A percentile compares a stretch with the other conserved stretches of the same genome.
These are phyloP conservation scores for Metalampra italica DNA, from an alignment of 2,888 invertebrate genomes.

Conservation along the genomic window DNA sequence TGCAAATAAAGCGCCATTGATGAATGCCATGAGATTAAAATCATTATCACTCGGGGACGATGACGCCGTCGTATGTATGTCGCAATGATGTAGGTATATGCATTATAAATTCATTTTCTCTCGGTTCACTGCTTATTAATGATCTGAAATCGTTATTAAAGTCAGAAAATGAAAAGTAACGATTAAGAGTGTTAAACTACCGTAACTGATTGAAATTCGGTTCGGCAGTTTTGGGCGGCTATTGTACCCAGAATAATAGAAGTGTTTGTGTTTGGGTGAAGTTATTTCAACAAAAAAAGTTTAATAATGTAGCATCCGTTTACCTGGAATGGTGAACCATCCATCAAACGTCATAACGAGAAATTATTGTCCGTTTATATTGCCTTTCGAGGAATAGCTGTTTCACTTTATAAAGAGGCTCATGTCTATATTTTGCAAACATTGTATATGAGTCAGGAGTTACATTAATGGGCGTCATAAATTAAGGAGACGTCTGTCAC, in stretches of 20 bases:
- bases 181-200: constrained; percentile 73
- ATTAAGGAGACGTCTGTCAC: constrained; percentile 25
- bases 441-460: constrained; percentile 32
- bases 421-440: constrained; percentile 69
- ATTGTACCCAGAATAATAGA: constrained; percentile 65
- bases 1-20: background rate
- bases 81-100: too few species aligned
- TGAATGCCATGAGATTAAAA: constrained; percentile 49
- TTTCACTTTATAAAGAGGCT: constrained; percentile 42
- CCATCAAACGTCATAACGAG: constrained; percentile 70
- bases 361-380: constrained; percentile 56
- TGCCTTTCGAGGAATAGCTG: constrained; percentile 46
- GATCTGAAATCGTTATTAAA: constrained; percentile 59
- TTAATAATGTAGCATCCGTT: constrained; percentile 49
- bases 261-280: constrained; percentile 70
- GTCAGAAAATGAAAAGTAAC: constrained; percentile 62
- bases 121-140: constrained; percentile 50
- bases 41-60: constrained; percentile 48
- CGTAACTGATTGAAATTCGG: constrained; percentile 72
- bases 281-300: constrained; percentile 44
- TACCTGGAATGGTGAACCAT: constrained; percentile 63
- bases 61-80: constrained; percentile 27
- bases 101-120: constrained; percentile 48
- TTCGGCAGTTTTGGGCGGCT: constrained; percentile 52
- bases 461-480: constrained; percentile 22